phyloP scores from a whole-genome alignment of 1,140 invertebrate genomes.

The Cyphomyrmex costatus region DNA sequence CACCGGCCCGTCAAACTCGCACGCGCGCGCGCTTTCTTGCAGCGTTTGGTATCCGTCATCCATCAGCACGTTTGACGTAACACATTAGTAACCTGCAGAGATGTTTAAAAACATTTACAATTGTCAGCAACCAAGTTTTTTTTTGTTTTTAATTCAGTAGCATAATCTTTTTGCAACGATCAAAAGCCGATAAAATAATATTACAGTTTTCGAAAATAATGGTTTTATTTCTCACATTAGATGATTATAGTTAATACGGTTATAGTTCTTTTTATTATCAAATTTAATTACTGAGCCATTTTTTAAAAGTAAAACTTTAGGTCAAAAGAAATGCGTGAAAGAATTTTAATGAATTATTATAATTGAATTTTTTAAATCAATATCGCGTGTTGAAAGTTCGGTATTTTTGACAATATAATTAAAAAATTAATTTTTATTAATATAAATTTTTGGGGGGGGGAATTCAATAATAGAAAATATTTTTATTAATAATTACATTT shows the following conservation, averaged over 20 bases:
- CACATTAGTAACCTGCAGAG: conserved; percentile 31
- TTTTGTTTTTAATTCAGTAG: neutral
- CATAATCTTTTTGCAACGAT: neutral
- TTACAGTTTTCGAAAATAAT: neutral
- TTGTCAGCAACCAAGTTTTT: conserved; percentile 30
- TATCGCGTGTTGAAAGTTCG: neutral
- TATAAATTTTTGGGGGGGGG: no score
- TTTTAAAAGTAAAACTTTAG: neutral
- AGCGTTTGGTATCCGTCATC: conserved; percentile 47
- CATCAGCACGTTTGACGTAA: conserved; percentile 43
- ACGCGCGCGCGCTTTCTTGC: conserved; percentile 21
- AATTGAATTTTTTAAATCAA: neutral
- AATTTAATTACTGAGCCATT: neutral
- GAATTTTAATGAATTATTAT: neutral
- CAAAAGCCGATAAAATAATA: neutral
- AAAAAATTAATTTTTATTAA: neutral
- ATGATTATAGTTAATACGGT: no score
- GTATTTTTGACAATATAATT: conserved; percentile 10
- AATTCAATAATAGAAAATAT: conserved; percentile 3
- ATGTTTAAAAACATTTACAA: conserved; percentile 42
- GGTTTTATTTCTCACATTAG: no score
- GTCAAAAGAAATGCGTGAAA: neutral
- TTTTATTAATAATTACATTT: neutral
- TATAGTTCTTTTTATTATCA: neutral
- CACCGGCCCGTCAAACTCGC: conserved; percentile 22